Evolutionary conservation across 1,140 invertebrate species (phyloP), one percentile per base, ranked within the genome.

Genomic region (Drosophila repleta): DNA sequence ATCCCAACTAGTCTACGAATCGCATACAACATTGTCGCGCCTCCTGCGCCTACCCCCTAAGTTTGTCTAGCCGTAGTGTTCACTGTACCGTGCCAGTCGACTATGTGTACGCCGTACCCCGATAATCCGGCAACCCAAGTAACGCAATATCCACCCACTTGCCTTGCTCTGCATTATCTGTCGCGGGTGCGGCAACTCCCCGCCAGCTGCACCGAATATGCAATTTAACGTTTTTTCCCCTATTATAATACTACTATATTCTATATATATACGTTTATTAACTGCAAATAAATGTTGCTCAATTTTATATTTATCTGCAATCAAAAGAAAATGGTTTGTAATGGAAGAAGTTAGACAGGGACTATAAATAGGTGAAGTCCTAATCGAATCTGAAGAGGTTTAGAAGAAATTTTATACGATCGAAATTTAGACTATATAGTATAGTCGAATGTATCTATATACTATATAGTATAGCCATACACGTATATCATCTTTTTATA

Each of bases 21-120:
- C 6, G 35, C 24, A 49, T 13, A 15, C 49, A 15, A 17, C 20
- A 24, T 26, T 52, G 20, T 62, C 20, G 15, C 46, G n/a, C 32
- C 21, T 37, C 21, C 26, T 7, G 13, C 39, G 17, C 37, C 4
- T 68, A 68, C 37, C 8, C 6, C 10, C 18, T 69, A 69, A 69
- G 39, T 63, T 46, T 41, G 29, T 17, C 21, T 69, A 69, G 66
- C 41, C 49, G 8, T 69, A 69, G 66, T 69, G 58, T 69, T 69
- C 39, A 53, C 58, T 62, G 58, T 53, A 63, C 48, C 20, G 58
- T 53, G 55, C 48, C 20, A 21, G 39, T 24, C 24, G 29, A 24
- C 17, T 35, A 17, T 29, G 15, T n/a, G 55, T 29, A 29, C 43
- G 20, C 24, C 29, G 53, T 58, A n/a, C 20, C 4, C 4, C 29